Base-by-base conservation (phyloP, 2,797 vertebrate genomes). In the Momotus momota region DNA sequence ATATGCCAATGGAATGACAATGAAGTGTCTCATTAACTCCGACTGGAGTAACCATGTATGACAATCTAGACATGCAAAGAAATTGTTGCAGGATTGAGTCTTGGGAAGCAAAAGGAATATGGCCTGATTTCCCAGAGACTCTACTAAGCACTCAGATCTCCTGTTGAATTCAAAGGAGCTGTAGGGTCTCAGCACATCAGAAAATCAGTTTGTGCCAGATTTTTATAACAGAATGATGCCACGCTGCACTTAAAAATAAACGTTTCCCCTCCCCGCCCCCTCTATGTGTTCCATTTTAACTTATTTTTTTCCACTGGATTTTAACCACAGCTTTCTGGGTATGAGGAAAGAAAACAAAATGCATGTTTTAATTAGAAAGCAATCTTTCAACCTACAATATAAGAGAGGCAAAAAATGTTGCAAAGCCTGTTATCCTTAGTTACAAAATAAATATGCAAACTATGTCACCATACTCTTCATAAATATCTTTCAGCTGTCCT, bases 211-310 rank as follows among this genome's bases (percentile, higher is more conserved):
- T 95, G 91, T 86, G 90, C 52, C 83, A 91, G 81, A 95, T 90
- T 92, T 91, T 92, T 90, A 61, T 96, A 95, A 95, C 96, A 96
- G 91, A 97, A 97, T 95, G 94, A 95, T 96, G 93, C 94, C 90
- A 80, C 66, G 77, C 73, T 82, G 88, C 87, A 86, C 71, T 81
- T 95, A 95, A 96, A 94, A 96, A 97, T 95, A 96, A 95, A 96
- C 73, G 91, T 88, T 94, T 58, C 3, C 5, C 51, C 64, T 49
- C 84, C 72, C 58, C 33, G 8, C 73, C 46, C 48, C 74, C 66
- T 40, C 70, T 75, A 27, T 72, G 16, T 57, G 90, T 88, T 91
- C 94, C 94, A 94, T 96, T 96, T 96, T 94, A 88, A 90, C 33
- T 93, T 57, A 33, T 46, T 79, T 73, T 54, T 61, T 75, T 33